phyloP scores from a whole-genome alignment of 2,888 invertebrate genomes.

The Hoplodrina ambigua region DNA sequence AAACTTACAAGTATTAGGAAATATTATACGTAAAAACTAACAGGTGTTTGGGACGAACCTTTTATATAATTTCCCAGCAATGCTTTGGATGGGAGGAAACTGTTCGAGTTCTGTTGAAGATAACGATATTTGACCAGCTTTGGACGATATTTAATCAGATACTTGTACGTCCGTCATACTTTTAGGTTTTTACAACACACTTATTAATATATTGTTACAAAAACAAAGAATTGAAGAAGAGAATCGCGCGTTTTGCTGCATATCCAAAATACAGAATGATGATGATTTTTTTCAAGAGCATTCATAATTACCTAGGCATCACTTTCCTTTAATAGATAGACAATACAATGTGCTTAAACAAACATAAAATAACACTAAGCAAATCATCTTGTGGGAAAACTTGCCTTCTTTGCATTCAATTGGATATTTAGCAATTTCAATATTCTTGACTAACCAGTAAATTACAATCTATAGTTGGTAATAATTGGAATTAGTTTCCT shows the following conservation, averaged over 20 bases:
- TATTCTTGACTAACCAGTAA: constrained; percentile 26
- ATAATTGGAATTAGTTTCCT: constrained; percentile 29
- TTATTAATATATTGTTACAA: not conserved
- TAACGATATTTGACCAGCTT: not conserved
- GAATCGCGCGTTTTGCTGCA: not conserved
- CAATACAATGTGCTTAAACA: constrained; percentile 6
- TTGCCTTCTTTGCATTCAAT: constrained; percentile 38
- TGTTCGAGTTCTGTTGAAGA: not conserved
- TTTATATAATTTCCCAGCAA: constrained; percentile 24
- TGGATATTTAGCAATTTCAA: constrained; percentile 24
- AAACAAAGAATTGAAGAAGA: too few species aligned
- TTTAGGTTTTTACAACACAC: not conserved
- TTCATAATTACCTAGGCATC: not conserved
- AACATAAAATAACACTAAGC: constrained; percentile 5
- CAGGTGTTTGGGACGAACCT: constrained; percentile 39
- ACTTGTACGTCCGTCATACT: not conserved
- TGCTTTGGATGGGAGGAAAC: not conserved
- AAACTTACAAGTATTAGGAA: constrained; percentile 55
- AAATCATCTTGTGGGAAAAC: constrained; percentile 31
- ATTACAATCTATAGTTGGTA: constrained; percentile 28
- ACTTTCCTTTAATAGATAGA: constrained; percentile 7
- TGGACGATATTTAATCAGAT: not conserved
- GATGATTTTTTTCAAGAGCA: not conserved
- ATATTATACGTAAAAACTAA: constrained; percentile 52
- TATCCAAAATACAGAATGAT: not conserved